phyloP scores from a whole-genome alignment of 2,888 invertebrate species.

The Lepetodrilus schrolli region DNA sequence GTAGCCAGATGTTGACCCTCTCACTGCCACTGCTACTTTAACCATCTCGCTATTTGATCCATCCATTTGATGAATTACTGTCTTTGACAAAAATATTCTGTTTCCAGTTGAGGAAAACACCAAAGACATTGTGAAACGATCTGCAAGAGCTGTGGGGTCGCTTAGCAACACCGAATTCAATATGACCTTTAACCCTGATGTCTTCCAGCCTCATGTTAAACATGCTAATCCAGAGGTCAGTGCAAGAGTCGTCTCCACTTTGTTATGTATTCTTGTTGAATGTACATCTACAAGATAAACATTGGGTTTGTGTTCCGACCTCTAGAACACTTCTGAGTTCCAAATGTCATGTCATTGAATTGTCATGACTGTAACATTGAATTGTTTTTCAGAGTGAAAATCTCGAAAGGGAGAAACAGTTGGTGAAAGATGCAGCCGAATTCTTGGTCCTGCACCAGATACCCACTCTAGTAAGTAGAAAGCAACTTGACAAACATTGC shows the following conservation, averaged over 20 bases:
- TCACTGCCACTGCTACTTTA: not conserved
- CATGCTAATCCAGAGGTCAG: slow-evolving; percentile 83
- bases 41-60: not conserved
- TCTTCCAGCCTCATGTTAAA: slow-evolving; percentile 93
- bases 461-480: slow-evolving; percentile 91
- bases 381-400: slow-evolving; percentile 78
- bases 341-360: no score
- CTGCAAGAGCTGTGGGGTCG: slow-evolving; percentile 93
- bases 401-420: slow-evolving; percentile 87
- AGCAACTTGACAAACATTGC: no score
- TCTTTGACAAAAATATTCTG: not conserved
- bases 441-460: slow-evolving; percentile 95
- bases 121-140: slow-evolving; percentile 88
- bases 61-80: not conserved
- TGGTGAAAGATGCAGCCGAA: slow-evolving; percentile 96
- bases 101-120: slow-evolving; percentile 88
- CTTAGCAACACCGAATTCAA: slow-evolving; percentile 96
- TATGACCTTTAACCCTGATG: slow-evolving; percentile 98
- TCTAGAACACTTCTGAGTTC: no score
- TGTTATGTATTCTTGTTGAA: no score
- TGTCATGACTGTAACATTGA: no score
- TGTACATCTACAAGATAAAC: no score
- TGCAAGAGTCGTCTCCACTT: not conserved
- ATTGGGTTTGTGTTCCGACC: no score
- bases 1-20: not conserved